Base-by-base conservation (phyloP, 2,797 vertebrate species). In the Alcedo atthis region DNA sequence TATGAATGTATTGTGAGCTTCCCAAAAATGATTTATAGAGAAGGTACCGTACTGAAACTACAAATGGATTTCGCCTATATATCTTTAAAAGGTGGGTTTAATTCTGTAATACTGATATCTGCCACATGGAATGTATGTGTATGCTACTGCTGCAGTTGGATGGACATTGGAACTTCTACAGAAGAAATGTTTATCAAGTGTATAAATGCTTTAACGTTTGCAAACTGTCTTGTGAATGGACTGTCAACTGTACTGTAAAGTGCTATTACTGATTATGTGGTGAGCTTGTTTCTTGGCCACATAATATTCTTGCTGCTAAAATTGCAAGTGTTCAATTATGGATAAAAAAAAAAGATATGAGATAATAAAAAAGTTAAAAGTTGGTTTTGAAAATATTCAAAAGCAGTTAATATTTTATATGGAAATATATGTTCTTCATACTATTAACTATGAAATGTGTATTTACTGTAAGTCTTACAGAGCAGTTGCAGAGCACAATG, bases 321-420 rank as follows among this genome's bases (percentile, higher is more conserved):
- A 92, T 96, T 96, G 95, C 97, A 97, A 98, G 93, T 95, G 94
- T 97, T 97, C 70, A 73, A 92, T 93, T 91, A 96, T 96, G 94
- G 76, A 94, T 97, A 97, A 62, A 96, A 95, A 91, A 57, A 64
- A 69, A 67, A 42, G 58, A 42, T 42, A 64, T 48, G 48, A 82
- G 58, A 96, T 95, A 94, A 95, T 97, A 87, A 91, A 94, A 89
- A 92, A 88, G 28, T 74, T 62, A 30, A 86, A 93, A 83, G 42
- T 97, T 94, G 94, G 79, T 96, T 97, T 97, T 95, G 96, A 96
- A 96, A 97, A 93, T 96, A 97, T 94, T 97, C 87, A 95, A 94
- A 96, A 96, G 63, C 86, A 95, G 94, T 97, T 95, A 97, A 96
- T 96, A 97, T 98, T 99, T 99, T 99, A 94, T 99, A 98, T 98